Evolutionary conservation across 2,888 invertebrate species (phyloP).

Genomic region (Macrophya alboannulata): DNA sequence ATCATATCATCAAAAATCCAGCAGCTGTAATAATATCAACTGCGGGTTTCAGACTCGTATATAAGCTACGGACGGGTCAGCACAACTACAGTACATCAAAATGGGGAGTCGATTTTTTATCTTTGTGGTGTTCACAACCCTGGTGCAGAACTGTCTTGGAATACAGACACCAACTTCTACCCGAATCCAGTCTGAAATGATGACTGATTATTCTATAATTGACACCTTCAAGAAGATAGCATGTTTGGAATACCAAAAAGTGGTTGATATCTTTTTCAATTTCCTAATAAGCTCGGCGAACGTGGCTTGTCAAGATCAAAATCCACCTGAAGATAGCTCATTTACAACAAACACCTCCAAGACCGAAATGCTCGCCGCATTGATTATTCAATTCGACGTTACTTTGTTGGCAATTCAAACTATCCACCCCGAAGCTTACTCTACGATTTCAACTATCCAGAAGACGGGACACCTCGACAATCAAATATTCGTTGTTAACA

Average conservation of each 20-base stretch:
- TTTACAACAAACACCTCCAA: no score
- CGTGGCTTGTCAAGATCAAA: no score
- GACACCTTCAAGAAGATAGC: not conserved
- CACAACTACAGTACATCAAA: not conserved
- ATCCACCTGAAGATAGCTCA: no score
- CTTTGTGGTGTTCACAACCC: not conserved
- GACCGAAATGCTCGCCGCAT: no score
- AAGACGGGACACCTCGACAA: no score
- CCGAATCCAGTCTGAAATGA: not conserved
- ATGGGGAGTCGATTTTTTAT: not conserved
- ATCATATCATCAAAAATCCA: no score
- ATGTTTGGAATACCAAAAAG: not conserved
- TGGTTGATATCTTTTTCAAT: not conserved
- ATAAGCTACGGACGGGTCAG: not conserved
- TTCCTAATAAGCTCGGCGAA: not conserved
- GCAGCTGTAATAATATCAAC: no score
- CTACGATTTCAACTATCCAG: no score
- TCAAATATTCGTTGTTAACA: no score
- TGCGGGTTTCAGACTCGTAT: not conserved
- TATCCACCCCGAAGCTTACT: no score
- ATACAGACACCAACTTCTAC: not conserved
- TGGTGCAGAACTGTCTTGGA: not conserved
- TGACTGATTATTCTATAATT: not conserved
- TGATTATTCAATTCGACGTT: no score
- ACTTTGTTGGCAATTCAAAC: no score